phyloP scores from a whole-genome alignment of 2,113 vertebrate genomes.

The Caranx melampygus region DNA sequence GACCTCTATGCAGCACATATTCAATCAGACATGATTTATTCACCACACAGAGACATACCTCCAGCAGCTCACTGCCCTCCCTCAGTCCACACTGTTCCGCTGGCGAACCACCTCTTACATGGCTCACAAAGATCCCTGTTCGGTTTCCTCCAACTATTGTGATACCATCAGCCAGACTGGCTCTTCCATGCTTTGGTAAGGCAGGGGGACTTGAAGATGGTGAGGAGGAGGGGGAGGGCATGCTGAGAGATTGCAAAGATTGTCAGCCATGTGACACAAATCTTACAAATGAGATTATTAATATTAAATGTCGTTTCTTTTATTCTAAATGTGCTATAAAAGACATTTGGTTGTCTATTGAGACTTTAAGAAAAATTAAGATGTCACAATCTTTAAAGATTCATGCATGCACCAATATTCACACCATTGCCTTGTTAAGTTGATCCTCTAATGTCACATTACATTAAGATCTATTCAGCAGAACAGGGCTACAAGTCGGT shows the following conservation, averaged over 20 bases:
- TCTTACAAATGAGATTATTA: background rate
- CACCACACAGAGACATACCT: slow-evolving; percentile 79
- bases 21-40: slow-evolving; percentile 21
- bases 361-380: background rate
- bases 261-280: background rate
- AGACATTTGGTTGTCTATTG: background rate
- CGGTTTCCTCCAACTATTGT: slow-evolving; percentile 87
- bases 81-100: slow-evolving; percentile 84
- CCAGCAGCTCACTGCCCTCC: slow-evolving; percentile 87
- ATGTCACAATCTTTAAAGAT: background rate
- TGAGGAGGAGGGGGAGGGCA: slow-evolving; percentile 35
- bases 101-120: slow-evolving; percentile 86
- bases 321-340: background rate
- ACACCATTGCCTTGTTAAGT: background rate
- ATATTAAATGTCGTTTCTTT: background rate
- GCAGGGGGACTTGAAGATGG: slow-evolving; percentile 57
- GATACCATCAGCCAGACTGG: slow-evolving; percentile 82
- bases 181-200: slow-evolving; percentile 62
- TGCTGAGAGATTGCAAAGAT: slow-evolving; percentile 46
- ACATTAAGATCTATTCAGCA: background rate
- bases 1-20: background rate
- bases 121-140: slow-evolving; percentile 88
- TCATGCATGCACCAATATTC: background rate
- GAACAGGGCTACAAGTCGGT: background rate
- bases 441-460: background rate